Percentiles rank a stretch among this genome's conserved stretches.
These are phyloP conservation scores for Potamilus streckersoni DNA, from an alignment of 1,140 invertebrate species.

Conservation along the genomic window DNA sequence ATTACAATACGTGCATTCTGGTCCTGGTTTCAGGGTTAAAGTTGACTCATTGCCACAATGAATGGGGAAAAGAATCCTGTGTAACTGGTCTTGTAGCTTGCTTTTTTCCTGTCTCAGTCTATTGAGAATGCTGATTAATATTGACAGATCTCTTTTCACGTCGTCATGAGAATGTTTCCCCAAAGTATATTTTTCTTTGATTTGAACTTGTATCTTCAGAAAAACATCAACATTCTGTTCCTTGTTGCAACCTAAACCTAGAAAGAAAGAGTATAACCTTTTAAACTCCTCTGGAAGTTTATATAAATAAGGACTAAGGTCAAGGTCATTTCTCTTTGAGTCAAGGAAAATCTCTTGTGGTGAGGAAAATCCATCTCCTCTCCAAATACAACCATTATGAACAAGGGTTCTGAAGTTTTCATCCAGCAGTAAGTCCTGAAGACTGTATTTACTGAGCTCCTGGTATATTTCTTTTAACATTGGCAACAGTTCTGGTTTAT, in stretches of 20 bases:
- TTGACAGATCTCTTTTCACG: background rate
- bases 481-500: conserved; percentile 5
- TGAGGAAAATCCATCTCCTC: conserved; percentile 1
- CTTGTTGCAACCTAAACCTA: conserved; percentile 1
- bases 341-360: conserved; percentile 1
- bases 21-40: conserved; percentile 1
- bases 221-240: conserved; percentile 1
- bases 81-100: background rate
- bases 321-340: background rate
- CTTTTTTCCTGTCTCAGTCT: conserved; percentile 9
- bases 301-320: conserved; percentile 8
- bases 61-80: conserved; percentile 2
- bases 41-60: background rate
- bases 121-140: conserved; percentile 3
- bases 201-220: background rate
- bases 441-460: background rate
- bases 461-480: conserved; percentile 11
- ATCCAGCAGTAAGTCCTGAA: background rate
- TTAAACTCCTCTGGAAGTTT: conserved; percentile 14
- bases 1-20: conserved; percentile 35
- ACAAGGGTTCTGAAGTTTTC: background rate
- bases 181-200: background rate
- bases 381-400: conserved; percentile 3
- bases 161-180: background rate
- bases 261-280: conserved; percentile 5